A percentile compares a stretch with the other conserved stretches of the same genome.
These are phyloP conservation scores for Epinephelus coioides DNA, from an alignment of 2,797 vertebrate genomes.

Conservation along the genomic window DNA sequence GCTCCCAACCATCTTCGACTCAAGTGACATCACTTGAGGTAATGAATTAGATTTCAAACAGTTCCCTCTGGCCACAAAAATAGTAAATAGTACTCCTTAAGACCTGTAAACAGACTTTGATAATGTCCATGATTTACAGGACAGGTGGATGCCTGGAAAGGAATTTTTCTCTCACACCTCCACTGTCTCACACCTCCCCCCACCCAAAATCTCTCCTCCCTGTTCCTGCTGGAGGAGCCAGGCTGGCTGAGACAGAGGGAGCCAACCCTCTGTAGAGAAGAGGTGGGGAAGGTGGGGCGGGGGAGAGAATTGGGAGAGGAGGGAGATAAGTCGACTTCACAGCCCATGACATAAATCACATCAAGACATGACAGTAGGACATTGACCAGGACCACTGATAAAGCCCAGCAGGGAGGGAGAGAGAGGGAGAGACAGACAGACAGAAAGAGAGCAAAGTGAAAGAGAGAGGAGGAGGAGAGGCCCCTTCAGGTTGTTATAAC, in stretches of 20 bases:
- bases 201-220: constrained; percentile 47
- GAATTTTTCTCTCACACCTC: constrained; percentile 62
- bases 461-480: constrained; percentile 69
- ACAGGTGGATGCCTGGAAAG: constrained; percentile 45
- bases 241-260: constrained; percentile 87
- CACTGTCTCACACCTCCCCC: constrained; percentile 37
- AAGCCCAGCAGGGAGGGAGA: constrained; percentile 81
- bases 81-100: not conserved
- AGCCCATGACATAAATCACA: constrained; percentile 93
- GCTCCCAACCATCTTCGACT: too few species aligned
- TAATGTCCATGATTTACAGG: constrained; percentile 17
- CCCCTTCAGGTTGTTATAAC: constrained; percentile 80
- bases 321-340: constrained; percentile 93
- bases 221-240: constrained; percentile 84
- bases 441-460: constrained; percentile 36
- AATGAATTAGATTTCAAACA: too few species aligned
- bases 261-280: constrained; percentile 74
- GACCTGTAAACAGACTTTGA: not conserved
- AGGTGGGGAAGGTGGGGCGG: constrained; percentile 45
- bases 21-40: too few species aligned
- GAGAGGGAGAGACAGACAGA: constrained; percentile 48
- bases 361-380: constrained; percentile 92
- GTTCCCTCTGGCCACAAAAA: too few species aligned
- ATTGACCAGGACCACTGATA: constrained; percentile 94
- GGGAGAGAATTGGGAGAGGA: constrained; percentile 57